A percentile compares a stretch with the other conserved stretches of the same genome.
These are phyloP conservation scores for Crepidodera aurea DNA, from an alignment of 2,888 invertebrate genomes.

Conservation along the genomic window DNA sequence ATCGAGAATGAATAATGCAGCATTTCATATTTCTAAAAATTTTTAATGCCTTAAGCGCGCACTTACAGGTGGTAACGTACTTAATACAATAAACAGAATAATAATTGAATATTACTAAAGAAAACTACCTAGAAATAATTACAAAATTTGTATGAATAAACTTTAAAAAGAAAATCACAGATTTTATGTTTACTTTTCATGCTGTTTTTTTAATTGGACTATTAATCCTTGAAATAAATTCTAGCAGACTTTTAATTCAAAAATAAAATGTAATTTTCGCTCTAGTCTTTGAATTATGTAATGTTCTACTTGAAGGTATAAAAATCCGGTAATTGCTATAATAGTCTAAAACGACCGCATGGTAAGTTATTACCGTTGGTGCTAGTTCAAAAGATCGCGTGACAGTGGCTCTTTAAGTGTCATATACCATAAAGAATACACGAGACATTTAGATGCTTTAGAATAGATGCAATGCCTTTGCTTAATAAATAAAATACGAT, in stretches of 20 bases:
- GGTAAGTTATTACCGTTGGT: neutral
- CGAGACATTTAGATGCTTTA: neutral
- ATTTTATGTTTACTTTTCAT: too few relatives aligned
- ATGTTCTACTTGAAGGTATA: neutral
- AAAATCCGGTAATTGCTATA: conserved; percentile 1
- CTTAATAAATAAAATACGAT: neutral
- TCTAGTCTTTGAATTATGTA: neutral
- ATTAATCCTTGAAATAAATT: too few relatives aligned
- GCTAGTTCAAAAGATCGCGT: conserved; percentile 13
- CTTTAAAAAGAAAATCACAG: neutral
- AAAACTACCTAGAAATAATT: neutral
- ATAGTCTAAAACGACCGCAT: neutral
- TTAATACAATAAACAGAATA: conserved; percentile 52
- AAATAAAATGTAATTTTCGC: too few relatives aligned
- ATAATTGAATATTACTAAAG: conserved; percentile 46
- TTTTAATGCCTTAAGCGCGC: conserved; percentile 46
- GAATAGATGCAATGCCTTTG: neutral
- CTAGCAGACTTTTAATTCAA: too few relatives aligned
- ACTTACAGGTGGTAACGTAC: conserved; percentile 47
- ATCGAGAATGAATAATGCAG: conserved; percentile 47
- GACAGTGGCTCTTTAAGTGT: conserved; percentile 8
- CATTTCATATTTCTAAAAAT: conserved; percentile 48
- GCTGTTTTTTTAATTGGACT: too few relatives aligned
- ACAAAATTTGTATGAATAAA: neutral
- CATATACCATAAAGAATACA: conserved; percentile 9